Conservation (phyloP, 2,888 invertebrate species). For the Tholera decimalis region DNA sequence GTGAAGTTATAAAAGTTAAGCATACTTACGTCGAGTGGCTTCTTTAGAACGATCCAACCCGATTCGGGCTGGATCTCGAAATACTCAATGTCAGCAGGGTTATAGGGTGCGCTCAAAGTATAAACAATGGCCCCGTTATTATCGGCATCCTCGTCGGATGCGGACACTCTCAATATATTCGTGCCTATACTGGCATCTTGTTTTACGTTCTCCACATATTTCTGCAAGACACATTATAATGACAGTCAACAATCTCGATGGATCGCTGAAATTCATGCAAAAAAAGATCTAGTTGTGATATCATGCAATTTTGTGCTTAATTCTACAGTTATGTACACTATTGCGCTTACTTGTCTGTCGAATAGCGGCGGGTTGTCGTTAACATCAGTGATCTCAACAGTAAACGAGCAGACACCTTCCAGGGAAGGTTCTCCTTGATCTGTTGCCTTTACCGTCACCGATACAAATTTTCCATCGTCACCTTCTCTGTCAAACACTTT, state of each 20-base stretch:
- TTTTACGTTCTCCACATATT: constrained; percentile 99
- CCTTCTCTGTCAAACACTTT: constrained; percentile 99
- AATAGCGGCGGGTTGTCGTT: constrained; percentile 99
- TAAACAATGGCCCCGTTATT: constrained; percentile 99
- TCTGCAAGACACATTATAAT: constrained; percentile 92
- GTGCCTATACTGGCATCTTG: constrained; percentile 99
- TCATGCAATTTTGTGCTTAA: constrained; percentile 75
- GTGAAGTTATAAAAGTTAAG: constrained; percentile 62
- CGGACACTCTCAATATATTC: constrained; percentile 98
- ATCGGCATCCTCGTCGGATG: constrained; percentile 99
- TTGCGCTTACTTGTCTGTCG: constrained; percentile 96
- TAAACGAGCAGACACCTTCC: constrained; percentile 99
- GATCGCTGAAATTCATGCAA: constrained; percentile 73
- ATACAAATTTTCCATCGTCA: constrained; percentile 98
- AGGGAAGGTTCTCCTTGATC: constrained; percentile 99
- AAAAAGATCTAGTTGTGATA: constrained; percentile 63
- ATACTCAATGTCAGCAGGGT: constrained; percentile 97
- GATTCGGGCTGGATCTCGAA: constrained; percentile 99
- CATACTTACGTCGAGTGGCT: constrained; percentile 98
- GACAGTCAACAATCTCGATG: constrained; percentile 66
- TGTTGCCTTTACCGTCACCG: constrained; percentile 99
- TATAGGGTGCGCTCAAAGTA: constrained; percentile 97
- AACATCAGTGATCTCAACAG: constrained; percentile 99
- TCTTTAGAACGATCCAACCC: constrained; percentile 99
- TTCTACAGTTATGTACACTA: constrained; percentile 65